Evolutionary conservation across 2,888 invertebrate genomes (phyloP).

Genomic region (Epiblema foenella): DNA sequence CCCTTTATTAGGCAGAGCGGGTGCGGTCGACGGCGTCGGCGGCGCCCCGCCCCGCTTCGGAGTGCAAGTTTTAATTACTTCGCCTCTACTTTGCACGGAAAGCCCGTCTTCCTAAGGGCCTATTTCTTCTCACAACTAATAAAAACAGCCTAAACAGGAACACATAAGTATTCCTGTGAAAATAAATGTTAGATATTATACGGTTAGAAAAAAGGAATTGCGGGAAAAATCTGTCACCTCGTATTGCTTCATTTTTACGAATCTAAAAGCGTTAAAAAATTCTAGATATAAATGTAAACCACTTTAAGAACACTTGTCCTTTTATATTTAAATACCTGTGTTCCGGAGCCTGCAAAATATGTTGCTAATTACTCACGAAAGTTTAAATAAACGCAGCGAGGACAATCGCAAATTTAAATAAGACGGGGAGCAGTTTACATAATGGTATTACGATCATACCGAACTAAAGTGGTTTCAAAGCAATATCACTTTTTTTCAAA

Average conservation of each 20-base stretch:
- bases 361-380: slow-evolving; percentile 42
- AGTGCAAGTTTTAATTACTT: slow-evolving; percentile 80
- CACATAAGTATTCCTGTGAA: background rate
- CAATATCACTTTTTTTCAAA: slow-evolving; percentile 37
- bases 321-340: slow-evolving; percentile 9
- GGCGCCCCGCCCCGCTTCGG: slow-evolving; percentile 50
- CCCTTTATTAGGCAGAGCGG: slow-evolving; percentile 32
- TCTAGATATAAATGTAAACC: background rate
- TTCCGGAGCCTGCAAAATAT: slow-evolving; percentile 25
- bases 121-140: slow-evolving; percentile 73
- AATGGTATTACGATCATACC: slow-evolving; percentile 31
- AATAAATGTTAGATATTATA: too few species aligned
- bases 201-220: background rate
- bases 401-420: slow-evolving; percentile 40
- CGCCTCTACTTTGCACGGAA: slow-evolving; percentile 62
- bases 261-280: background rate
- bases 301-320: slow-evolving; percentile 3
- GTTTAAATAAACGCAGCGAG: slow-evolving; percentile 39
- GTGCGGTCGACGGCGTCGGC: slow-evolving; percentile 50
- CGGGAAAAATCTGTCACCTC: background rate
- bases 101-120: slow-evolving; percentile 69
- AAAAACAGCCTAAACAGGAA: slow-evolving; percentile 61
- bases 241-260: background rate
- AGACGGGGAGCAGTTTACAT: slow-evolving; percentile 34
- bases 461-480: slow-evolving; percentile 34